Percentiles rank a stretch among this genome's conserved stretches.
These are phyloP conservation scores for Lagopus leucura DNA, from an alignment of 2,113 vertebrate species.

Conservation along the genomic window DNA sequence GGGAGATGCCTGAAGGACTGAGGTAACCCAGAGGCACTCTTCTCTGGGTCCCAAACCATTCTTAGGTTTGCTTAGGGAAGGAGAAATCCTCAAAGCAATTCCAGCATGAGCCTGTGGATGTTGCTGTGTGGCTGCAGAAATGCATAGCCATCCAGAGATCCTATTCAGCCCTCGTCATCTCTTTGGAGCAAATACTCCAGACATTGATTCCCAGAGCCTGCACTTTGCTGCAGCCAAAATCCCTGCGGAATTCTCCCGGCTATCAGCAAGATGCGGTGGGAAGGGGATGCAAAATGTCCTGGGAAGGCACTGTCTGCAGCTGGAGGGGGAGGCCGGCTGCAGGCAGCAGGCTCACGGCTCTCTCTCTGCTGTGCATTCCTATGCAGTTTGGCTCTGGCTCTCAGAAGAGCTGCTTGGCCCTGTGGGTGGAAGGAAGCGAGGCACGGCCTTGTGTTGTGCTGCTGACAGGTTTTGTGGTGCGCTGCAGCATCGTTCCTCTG, in stretches of 20 bases:
- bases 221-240: not conserved
- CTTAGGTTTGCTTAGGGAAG: not conserved
- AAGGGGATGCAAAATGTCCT: not conserved
- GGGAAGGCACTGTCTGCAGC: not conserved
- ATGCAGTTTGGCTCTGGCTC: accelerated
- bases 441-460: not conserved
- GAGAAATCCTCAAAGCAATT: not conserved
- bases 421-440: not conserved
- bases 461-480: accelerated
- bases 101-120: not conserved
- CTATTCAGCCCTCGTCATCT: not conserved
- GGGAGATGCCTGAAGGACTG: not conserved
- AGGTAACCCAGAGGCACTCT: not conserved
- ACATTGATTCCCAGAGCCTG: not conserved
- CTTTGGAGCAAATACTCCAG: not conserved
- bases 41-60: not conserved
- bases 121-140: not conserved
- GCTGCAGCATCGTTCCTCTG: not conserved
- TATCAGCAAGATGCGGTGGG: not conserved
- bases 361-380: not conserved
- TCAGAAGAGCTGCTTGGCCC: not conserved
- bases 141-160: not conserved
- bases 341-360: not conserved
- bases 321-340: not conserved
- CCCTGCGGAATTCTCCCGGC: not conserved